Evolutionary conservation across 2,888 invertebrate species (phyloP).

Genomic region (Agriotes lineatus): DNA sequence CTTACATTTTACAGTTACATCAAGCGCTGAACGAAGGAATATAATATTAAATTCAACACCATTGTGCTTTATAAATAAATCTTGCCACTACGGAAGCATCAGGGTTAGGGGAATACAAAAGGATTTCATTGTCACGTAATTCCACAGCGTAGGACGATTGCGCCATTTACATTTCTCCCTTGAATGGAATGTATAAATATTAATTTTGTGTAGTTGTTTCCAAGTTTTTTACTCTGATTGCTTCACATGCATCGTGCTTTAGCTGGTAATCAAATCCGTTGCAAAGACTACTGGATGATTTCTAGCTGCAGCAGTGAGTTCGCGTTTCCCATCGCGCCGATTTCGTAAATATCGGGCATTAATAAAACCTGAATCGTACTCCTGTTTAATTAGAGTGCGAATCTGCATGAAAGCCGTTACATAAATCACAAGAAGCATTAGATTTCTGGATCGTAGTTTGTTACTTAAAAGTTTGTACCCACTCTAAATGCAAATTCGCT

Average conservation of each 20-base stretch:
- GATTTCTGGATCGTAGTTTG: conserved; percentile 52
- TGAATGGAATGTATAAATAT: conserved; percentile 52
- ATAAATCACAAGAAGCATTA: conserved; percentile 33
- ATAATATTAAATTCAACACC: conserved; percentile 37
- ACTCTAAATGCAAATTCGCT: conserved; percentile 64
- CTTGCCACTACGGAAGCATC: conserved; percentile 40
- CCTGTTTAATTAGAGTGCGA: conserved; percentile 23
- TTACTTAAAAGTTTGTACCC: conserved; percentile 63
- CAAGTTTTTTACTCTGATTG: conserved; percentile 16
- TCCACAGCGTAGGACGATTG: conserved; percentile 52
- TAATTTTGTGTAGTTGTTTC: conserved; percentile 46
- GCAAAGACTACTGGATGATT: no score
- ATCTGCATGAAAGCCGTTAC: conserved; percentile 22
- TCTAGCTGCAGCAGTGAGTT: no score
- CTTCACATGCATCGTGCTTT: not conserved
- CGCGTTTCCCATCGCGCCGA: not conserved
- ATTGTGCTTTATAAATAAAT: conserved; percentile 44
- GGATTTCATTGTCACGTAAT: conserved; percentile 54
- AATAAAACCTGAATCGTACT: conserved; percentile 7
- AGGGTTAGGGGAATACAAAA: conserved; percentile 48
- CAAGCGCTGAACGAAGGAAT: conserved; percentile 6
- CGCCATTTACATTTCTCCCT: conserved; percentile 54
- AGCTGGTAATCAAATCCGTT: no score
- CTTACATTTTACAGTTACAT: conserved; percentile 8
- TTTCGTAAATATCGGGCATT: not conserved